These are phyloP conservation scores for Mellivora capensis DNA, from an alignment of 2,113 vertebrate species.

Conservation along the genomic window DNA sequence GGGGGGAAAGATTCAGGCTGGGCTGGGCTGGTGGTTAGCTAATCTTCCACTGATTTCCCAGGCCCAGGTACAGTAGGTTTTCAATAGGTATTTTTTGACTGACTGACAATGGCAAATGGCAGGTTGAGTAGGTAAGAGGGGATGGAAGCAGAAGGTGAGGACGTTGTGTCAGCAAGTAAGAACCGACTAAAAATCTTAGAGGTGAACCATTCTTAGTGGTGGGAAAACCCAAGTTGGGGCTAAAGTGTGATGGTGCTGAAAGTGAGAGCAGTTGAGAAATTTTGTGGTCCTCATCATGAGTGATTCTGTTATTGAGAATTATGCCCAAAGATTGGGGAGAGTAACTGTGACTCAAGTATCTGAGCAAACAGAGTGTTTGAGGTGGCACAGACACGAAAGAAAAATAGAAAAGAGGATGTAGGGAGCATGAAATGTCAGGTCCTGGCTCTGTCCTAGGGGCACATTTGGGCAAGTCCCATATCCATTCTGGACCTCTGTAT, in stretches of 20 bases:
- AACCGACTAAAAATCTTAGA: background rate
- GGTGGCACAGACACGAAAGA: background rate
- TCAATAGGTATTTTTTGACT: background rate
- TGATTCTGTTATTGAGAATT: background rate
- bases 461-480: background rate
- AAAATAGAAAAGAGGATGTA: background rate
- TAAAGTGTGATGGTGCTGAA: background rate
- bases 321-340: background rate
- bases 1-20: background rate
- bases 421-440: background rate
- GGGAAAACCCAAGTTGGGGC: background rate
- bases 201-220: background rate
- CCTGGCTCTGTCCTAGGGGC: background rate
- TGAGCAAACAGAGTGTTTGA: background rate
- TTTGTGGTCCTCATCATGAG: background rate
- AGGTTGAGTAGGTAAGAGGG: background rate
- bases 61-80: background rate
- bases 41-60: background rate
- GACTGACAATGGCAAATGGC: background rate
- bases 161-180: background rate
- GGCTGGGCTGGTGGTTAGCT: background rate
- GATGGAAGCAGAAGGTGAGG: background rate
- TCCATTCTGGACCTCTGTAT: background rate
- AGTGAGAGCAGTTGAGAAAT: background rate
- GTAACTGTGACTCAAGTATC: background rate